These are phyloP conservation scores for Pseudomyrmex gracilis DNA, from an alignment of 1,140 invertebrate species.

Conservation along the genomic window DNA sequence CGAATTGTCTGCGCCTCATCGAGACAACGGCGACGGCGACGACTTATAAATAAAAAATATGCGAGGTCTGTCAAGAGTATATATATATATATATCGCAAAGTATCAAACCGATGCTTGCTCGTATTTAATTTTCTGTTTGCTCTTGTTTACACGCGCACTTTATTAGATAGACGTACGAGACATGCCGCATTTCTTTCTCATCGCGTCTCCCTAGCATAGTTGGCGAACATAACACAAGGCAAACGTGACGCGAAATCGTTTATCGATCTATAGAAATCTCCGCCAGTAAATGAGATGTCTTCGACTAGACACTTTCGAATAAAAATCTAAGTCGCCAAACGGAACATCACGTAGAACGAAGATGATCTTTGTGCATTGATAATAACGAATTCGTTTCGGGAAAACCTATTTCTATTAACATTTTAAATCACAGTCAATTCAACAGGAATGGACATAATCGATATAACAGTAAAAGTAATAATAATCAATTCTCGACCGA, in stretches of 20 bases:
- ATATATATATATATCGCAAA: conserved; percentile 44
- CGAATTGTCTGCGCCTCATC: conserved; percentile 12
- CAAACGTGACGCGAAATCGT: conserved; percentile 52
- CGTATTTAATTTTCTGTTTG: conserved; percentile 34
- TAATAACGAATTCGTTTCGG: conserved; percentile 65
- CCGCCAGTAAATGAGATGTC: conserved; percentile 55
- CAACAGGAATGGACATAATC: conserved; percentile 73
- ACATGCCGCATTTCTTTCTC: conserved; percentile 44
- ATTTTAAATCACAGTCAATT: conserved; percentile 81
- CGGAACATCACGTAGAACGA: conserved; percentile 41
- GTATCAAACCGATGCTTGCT: conserved; percentile 56
- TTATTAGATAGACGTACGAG: conserved; percentile 32
- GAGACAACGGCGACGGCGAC: conserved; percentile 8
- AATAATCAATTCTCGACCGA: conserved; percentile 61
- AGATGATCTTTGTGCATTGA: conserved; percentile 29
- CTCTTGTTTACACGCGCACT: conserved; percentile 63
- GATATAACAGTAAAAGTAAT: conserved; percentile 60
- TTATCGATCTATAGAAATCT: conserved; percentile 62
- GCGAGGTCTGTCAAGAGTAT: conserved; percentile 67
- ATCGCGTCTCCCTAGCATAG: conserved; percentile 64
- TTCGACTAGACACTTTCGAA: conserved; percentile 61
- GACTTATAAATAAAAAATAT: conserved; percentile 71
- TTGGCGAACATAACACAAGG: conserved; percentile 48
- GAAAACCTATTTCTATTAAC: conserved; percentile 69
- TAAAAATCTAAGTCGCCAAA: conserved; percentile 58